A percentile compares a stretch with the other conserved stretches of the same genome.
phyloP scores from a whole-genome alignment of 2,888 invertebrate genomes.

The Nomada lathburiana region DNA sequence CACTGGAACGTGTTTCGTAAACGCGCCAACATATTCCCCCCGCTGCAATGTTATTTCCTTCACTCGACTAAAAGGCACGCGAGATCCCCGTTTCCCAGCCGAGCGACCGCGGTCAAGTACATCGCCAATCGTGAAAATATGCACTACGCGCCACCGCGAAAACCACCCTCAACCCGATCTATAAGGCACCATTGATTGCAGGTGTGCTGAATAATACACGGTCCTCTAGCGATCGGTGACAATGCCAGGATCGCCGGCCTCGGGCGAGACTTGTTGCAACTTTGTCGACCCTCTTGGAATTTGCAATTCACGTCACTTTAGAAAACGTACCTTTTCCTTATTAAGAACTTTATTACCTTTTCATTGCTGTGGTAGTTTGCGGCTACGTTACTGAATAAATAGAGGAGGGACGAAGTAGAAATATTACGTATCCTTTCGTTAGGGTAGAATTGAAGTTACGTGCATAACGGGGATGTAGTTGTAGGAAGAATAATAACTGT shows the following conservation, averaged over 20 bases:
- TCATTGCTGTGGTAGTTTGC: too few relatives aligned
- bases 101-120: neutral
- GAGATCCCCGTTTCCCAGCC: neutral
- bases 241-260: constrained; percentile 42
- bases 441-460: neutral
- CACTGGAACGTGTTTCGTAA: constrained; percentile 69
- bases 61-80: neutral
- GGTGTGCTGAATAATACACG: constrained; percentile 32
- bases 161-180: constrained; percentile 6
- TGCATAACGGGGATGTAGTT: too few relatives aligned
- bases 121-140: constrained; percentile 42
- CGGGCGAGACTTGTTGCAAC: constrained; percentile 21
- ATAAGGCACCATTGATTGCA: constrained; percentile 39
- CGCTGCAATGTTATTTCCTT: neutral
- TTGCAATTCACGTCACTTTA: too few relatives aligned
- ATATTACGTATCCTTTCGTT: neutral
- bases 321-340: too few relatives aligned
- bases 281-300: too few relatives aligned
- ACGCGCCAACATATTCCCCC: constrained; percentile 48
- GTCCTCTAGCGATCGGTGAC: constrained; percentile 4
- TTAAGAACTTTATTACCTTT: too few relatives aligned
- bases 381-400: too few relatives aligned
- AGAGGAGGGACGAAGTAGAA: too few relatives aligned
- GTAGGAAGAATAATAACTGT: too few relatives aligned
- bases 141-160: neutral